Percentiles rank a stretch among this genome's conserved stretches.
Conservation (phyloP, 2,113 vertebrate species). For the Mixornis gularis region DNA sequence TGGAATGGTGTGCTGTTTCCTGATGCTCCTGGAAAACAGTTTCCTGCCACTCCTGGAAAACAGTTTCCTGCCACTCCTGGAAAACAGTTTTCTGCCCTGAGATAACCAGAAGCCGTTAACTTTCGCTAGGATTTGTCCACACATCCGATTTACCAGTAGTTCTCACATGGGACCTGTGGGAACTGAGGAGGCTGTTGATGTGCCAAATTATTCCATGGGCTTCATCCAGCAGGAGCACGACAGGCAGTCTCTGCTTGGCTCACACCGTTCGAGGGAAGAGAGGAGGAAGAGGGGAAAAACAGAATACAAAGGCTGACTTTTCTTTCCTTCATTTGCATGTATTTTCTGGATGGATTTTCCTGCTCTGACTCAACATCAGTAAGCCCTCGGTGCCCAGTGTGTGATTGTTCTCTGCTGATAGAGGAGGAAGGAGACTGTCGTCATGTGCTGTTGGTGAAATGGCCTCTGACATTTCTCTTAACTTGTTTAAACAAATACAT, state of each 20-base stretch:
- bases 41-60: not conserved
- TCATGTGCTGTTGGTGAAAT: not conserved
- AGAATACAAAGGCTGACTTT: not conserved
- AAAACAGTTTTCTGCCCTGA: not conserved
- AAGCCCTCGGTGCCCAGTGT: not conserved
- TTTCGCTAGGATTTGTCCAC: not conserved
- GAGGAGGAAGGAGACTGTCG: slow-evolving; percentile 17
- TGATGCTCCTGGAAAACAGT: not conserved
- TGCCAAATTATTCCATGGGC: not conserved
- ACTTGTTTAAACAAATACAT: slow-evolving; percentile 59
- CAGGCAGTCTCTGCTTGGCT: not conserved
- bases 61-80: not conserved
- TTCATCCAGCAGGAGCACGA: not conserved
- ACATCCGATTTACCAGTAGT: not conserved
- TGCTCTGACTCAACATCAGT: slow-evolving; percentile 35
- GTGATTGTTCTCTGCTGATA: slow-evolving; percentile 35
- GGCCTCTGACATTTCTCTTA: slow-evolving; percentile 57
- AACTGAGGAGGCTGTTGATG: not conserved
- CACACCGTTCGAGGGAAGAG: not conserved
- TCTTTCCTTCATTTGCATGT: not conserved
- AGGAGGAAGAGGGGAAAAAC: not conserved
- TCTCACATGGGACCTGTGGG: not conserved
- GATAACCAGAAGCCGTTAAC: not conserved
- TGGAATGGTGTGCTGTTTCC: not conserved
- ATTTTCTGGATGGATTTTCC: slow-evolving; percentile 6